Percentiles rank a stretch among this genome's conserved stretches.
phyloP scores from a whole-genome alignment of 2,888 invertebrate species.

The Cerceris rybyensis region DNA sequence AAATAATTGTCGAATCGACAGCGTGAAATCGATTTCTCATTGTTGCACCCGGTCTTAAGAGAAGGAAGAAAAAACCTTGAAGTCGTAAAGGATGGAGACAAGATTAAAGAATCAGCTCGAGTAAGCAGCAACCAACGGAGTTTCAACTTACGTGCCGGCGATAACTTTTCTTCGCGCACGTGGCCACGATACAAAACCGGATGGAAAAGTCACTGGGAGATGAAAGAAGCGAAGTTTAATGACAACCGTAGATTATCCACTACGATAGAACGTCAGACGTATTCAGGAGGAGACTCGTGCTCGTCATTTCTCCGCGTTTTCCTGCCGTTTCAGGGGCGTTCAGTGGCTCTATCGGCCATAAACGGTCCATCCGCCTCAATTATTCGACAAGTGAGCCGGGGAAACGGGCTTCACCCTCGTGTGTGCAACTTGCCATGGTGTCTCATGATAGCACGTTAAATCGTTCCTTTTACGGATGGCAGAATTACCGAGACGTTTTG shows the following conservation, averaged over 20 bases:
- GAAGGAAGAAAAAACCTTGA: too few relatives aligned
- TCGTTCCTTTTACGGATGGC: background rate
- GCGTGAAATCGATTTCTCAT: too few relatives aligned
- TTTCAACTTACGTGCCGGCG: too few relatives aligned
- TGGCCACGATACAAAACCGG: background rate
- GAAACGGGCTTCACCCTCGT: slow-evolving; percentile 2
- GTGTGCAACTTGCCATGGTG: background rate
- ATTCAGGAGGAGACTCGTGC: background rate
- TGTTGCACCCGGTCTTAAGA: too few relatives aligned
- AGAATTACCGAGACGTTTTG: background rate
- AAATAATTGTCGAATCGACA: too few relatives aligned
- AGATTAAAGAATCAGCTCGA: too few relatives aligned
- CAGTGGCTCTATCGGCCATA: slow-evolving; percentile 6
- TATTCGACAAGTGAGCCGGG: slow-evolving; percentile 34
- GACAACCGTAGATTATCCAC: slow-evolving; percentile 16
- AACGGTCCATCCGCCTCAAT: slow-evolving; percentile 47
- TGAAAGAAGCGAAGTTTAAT: slow-evolving; percentile 10
- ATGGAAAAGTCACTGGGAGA: slow-evolving; percentile 13
- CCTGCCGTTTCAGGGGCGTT: slow-evolving; percentile 21
- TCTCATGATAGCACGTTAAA: background rate
- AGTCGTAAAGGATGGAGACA: too few relatives aligned
- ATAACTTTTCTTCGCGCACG: too few relatives aligned
- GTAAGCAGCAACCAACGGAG: too few relatives aligned
- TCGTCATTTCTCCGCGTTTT: slow-evolving; percentile 33
- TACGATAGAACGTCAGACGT: background rate